Base-by-base conservation (phyloP, 2,797 vertebrate genomes). In the Ptychadena robeensis region DNA sequence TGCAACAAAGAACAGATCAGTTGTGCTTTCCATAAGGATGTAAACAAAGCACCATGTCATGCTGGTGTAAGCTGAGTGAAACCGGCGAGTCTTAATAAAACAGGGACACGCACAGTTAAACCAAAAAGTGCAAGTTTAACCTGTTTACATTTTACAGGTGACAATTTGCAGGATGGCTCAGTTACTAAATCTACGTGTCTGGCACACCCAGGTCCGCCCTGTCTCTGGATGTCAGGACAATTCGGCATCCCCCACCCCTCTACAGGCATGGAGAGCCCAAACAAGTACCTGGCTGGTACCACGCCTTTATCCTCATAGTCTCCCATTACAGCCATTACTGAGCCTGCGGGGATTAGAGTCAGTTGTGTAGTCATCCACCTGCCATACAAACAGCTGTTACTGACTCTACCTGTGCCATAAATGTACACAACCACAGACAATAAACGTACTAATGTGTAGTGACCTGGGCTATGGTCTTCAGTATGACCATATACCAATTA, bases 131-230 rank as follows among this genome's bases (percentile, higher is more conserved):
- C 27, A 74, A 64, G 74, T 78, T 78, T 34, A 57, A 68, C 65
- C 32, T 57, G 44, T 78, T 68, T 57, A 35, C 38, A 68, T 79
- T 15, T n/a, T 28, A 27, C 44, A 69, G 44, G 53, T 53, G 28
- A 69, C 8, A 61, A 38, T 70, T 70, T 61, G 28, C 59, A 82
- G 73, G 48, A 82, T 48, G 48, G 73, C 48, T 68, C 30, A 82
- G 63, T 76, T n/a, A 34, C 27, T 59, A 40, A 53, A n/a, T 25
- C 67, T 69, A 68, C 53, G 61, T 14, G 65, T 75, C 35, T 25
- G 53, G 40, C 81, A 82, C 68, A 48, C 53, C 40, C 81, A 77
- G 35, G 27, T 72, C 57, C 74, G 59, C 81, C 81, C 73, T 71
- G 57, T 44, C 72, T 82, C 61, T 70, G 32, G 73, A 53, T 77